phyloP scores from a whole-genome alignment of 1,140 invertebrate species.

The Heliothis virescens region DNA sequence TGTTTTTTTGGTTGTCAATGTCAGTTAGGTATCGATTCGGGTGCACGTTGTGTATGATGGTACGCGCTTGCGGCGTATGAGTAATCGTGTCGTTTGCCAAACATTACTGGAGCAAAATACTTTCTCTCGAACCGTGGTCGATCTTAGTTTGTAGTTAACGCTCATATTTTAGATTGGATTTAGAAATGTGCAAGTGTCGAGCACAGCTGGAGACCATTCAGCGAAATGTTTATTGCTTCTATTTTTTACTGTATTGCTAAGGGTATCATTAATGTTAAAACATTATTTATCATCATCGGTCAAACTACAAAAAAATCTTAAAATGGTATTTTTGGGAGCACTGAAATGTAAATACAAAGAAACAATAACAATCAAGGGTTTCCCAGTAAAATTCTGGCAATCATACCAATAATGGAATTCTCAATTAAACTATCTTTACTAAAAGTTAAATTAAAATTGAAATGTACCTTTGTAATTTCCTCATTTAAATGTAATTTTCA shows the following conservation, averaged over 20 bases:
- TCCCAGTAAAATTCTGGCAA: too few relatives aligned
- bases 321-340: too few relatives aligned
- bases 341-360: too few relatives aligned
- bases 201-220: neutral
- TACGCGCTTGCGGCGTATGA: neutral
- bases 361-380: too few relatives aligned
- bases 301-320: too few relatives aligned
- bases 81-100: constrained; percentile 41
- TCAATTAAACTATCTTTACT: too few relatives aligned
- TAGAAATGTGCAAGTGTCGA: constrained; percentile 13
- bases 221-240: neutral
- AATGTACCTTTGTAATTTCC: too few relatives aligned
- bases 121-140: constrained; percentile 23
- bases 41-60: constrained; percentile 4
- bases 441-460: too few relatives aligned
- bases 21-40: constrained; percentile 14
- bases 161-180: constrained; percentile 4
- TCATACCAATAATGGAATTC: too few relatives aligned
- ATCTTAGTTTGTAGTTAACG: constrained; percentile 8
- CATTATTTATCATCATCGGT: neutral
- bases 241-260: neutral
- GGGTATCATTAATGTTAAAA: neutral
- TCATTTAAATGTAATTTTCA: too few relatives aligned
- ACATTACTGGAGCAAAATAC: constrained; percentile 32
- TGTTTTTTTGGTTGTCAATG: constrained; percentile 33